Evolutionary conservation across 2,113 vertebrate genomes (phyloP).

Genomic region (Odobenus rosmarus): DNA sequence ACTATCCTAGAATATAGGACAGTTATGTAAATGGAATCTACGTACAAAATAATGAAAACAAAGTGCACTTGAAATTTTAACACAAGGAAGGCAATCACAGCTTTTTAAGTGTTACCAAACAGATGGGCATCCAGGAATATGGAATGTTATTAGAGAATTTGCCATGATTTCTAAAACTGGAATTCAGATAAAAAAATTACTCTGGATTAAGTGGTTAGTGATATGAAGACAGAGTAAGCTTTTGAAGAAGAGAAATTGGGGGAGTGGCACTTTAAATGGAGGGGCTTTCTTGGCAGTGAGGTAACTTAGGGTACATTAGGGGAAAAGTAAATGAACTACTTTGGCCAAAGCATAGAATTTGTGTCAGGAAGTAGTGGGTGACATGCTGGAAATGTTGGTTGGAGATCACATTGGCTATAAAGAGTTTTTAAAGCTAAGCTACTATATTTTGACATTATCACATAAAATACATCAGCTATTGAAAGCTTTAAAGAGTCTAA

Average conservation of each 20-base stretch:
- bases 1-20: not conserved
- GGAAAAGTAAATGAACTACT: not conserved
- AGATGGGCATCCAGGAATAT: not conserved
- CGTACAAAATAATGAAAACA: not conserved
- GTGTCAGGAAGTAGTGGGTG: not conserved
- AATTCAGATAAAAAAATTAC: not conserved
- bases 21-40: not conserved
- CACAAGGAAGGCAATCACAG: not conserved
- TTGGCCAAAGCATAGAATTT: not conserved
- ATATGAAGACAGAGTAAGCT: not conserved
- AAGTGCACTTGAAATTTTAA: not conserved
- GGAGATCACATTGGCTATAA: not conserved
- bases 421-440: not conserved
- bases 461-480: not conserved
- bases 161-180: not conserved
- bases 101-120: not conserved
- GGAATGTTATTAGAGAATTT: not conserved
- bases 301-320: not conserved
- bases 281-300: not conserved
- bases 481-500: not conserved
- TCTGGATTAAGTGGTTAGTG: not conserved
- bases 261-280: not conserved
- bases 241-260: not conserved
- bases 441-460: slow-evolving; percentile 1
- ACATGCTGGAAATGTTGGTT: not conserved